Percentiles rank a stretch among this genome's conserved stretches.
Conservation (phyloP, 2,888 invertebrate genomes). For the Melanargia galathea region DNA sequence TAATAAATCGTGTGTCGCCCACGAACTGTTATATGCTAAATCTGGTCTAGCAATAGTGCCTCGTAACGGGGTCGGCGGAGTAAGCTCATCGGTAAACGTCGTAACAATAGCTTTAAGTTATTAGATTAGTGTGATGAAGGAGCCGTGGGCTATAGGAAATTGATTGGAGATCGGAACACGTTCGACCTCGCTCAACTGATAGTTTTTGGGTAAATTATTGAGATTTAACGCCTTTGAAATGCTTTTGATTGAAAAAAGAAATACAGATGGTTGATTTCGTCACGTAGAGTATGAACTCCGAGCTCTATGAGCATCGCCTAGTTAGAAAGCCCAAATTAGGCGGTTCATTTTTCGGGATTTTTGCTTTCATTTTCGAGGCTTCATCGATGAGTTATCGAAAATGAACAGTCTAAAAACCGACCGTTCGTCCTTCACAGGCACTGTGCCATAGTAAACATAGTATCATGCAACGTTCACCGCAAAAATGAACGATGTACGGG, state of each 20-base stretch:
- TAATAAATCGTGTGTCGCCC: slow-evolving; percentile 26
- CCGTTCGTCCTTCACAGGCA: no score
- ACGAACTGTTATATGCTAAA: slow-evolving; percentile 34
- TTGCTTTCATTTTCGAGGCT: no score
- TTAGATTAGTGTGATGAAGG: neutral
- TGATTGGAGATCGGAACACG: neutral
- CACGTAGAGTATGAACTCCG: no score
- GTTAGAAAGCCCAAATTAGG: no score
- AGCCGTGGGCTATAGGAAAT: neutral
- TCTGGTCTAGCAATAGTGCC: slow-evolving; percentile 35
- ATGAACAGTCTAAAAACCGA: no score
- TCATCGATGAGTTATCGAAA: no score
- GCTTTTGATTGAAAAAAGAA: neutral
- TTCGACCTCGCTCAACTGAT: neutral
- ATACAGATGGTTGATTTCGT: no score
- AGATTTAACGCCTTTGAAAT: neutral
- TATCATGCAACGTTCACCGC: no score
- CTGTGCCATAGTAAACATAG: no score
- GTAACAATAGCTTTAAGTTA: slow-evolving; percentile 12
- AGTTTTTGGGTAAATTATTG: neutral
- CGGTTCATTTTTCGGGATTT: no score
- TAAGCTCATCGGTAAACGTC: slow-evolving; percentile 26
- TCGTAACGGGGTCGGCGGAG: slow-evolving; percentile 31
- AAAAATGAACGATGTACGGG: no score
- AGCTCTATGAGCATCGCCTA: no score